A percentile compares a stretch with the other conserved stretches of the same genome.
These are phyloP conservation scores for Hycleus phaleratus DNA, from an alignment of 1,140 invertebrate species.

Conservation along the genomic window DNA sequence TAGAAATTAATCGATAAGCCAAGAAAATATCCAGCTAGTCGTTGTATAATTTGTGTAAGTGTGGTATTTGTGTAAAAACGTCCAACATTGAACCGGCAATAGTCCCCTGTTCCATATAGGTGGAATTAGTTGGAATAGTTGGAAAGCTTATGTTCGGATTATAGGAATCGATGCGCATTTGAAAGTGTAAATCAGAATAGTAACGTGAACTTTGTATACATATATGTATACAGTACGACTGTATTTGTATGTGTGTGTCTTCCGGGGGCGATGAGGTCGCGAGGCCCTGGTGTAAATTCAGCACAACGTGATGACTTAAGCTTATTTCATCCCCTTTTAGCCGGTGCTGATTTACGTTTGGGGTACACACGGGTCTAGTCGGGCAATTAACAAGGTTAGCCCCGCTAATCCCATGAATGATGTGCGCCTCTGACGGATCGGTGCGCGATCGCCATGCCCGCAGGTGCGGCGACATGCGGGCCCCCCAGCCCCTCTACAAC, in stretches of 20 bases:
- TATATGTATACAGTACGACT: background rate
- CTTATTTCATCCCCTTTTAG: constrained; percentile 36
- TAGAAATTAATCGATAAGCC: no score
- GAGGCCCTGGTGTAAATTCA: constrained; percentile 34
- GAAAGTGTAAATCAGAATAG: constrained; percentile 27
- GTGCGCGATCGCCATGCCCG: constrained; percentile 28
- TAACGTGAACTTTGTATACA: background rate
- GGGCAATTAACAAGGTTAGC: constrained; percentile 43
- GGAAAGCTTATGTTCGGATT: constrained; percentile 22
- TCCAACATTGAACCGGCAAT: no score
- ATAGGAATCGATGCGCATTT: constrained; percentile 24
- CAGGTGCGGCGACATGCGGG: constrained; percentile 37
- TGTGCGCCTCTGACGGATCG: constrained; percentile 36
- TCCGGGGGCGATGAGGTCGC: no score
- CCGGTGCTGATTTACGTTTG: constrained; percentile 41
- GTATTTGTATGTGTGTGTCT: background rate
- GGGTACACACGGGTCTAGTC: constrained; percentile 31
- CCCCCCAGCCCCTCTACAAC: constrained; percentile 26
- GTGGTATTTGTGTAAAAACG: no score
- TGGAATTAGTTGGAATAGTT: constrained; percentile 1
- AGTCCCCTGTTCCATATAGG: no score
- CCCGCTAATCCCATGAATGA: constrained; percentile 41
- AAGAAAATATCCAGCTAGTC: no score
- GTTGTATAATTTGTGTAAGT: no score
- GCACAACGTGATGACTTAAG: constrained; percentile 39